These are phyloP conservation scores for Oplegnathus fasciatus DNA, from an alignment of 2,113 vertebrate genomes.

Conservation along the genomic window DNA sequence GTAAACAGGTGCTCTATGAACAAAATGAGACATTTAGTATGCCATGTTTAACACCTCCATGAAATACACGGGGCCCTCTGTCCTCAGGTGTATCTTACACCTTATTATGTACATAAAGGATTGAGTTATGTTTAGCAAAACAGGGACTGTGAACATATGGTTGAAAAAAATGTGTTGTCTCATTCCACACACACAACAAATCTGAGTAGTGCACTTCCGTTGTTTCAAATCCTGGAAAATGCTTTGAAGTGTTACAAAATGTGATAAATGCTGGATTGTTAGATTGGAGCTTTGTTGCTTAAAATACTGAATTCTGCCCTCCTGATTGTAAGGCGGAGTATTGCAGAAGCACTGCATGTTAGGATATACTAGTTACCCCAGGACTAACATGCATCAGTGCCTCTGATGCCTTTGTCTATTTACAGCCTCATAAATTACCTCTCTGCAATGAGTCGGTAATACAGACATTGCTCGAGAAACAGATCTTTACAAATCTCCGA, in stretches of 20 bases:
- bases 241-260: constrained; percentile 32
- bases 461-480: constrained; percentile 52
- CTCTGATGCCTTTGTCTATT: constrained; percentile 47
- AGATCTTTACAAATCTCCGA: constrained; percentile 35
- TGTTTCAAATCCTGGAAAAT: constrained; percentile 11
- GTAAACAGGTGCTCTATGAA: constrained; percentile 44
- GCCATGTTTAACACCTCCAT: constrained; percentile 34
- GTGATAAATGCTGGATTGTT: constrained; percentile 8
- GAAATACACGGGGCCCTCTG: neutral
- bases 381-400: constrained; percentile 44
- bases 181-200: constrained; percentile 21
- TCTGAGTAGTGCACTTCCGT: constrained; percentile 5
- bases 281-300: constrained; percentile 22
- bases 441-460: constrained; percentile 45
- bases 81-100: constrained; percentile 41
- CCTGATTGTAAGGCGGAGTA: neutral
- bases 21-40: constrained; percentile 35
- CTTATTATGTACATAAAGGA: constrained; percentile 65
- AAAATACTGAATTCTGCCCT: constrained; percentile 13
- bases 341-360: constrained; percentile 20
- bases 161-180: constrained; percentile 35
- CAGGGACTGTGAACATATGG: constrained; percentile 69
- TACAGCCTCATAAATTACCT: constrained; percentile 55
- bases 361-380: constrained; percentile 10
- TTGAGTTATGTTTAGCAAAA: constrained; percentile 68